Conservation (phyloP, 2,113 vertebrate species). For the Malurus melanocephalus region DNA sequence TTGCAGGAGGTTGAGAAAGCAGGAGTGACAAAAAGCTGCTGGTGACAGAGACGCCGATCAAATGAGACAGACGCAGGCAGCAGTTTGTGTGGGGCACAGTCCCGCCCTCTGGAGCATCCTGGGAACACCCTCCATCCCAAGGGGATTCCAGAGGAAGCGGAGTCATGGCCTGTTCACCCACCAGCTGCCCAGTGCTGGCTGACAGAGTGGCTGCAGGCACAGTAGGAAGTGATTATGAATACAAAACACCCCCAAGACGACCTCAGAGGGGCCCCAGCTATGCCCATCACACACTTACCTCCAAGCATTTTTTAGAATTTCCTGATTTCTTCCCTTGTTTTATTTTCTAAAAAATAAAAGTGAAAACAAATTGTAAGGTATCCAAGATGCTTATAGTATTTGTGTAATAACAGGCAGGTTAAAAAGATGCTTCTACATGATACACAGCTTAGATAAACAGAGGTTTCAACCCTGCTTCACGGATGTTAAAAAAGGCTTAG, state of each 20-base stretch:
- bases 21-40: background rate
- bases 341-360: background rate
- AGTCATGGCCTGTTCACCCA: background rate
- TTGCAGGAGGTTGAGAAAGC: background rate
- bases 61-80: background rate
- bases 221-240: constrained; percentile 1
- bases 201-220: background rate
- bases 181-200: background rate
- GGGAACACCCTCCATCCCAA: background rate
- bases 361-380: background rate
- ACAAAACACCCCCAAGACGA: background rate
- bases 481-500: background rate
- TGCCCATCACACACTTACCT: background rate
- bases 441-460: background rate
- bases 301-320: background rate
- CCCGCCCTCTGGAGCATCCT: background rate
- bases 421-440: background rate
- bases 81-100: background rate
- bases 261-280: background rate
- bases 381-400: background rate
- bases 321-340: background rate
- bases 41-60: fast-evolving
- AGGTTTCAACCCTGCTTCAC: background rate
- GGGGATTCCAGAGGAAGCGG: background rate
- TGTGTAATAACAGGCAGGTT: background rate